These are phyloP conservation scores for Ictidomys tridecemlineatus DNA, from an alignment of 2,113 vertebrate species.

Conservation along the genomic window DNA sequence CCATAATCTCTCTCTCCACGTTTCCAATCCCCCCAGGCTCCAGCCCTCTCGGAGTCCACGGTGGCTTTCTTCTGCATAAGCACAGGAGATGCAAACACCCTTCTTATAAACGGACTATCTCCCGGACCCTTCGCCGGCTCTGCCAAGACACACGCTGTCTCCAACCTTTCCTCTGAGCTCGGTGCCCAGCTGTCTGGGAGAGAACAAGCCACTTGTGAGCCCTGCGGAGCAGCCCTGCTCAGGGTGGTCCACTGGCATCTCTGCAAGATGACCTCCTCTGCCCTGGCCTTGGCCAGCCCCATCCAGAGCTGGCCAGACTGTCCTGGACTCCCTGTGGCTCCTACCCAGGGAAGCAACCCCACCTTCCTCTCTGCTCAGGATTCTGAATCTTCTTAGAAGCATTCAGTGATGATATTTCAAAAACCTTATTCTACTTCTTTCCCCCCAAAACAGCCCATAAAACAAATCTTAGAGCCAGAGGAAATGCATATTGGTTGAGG, in stretches of 20 bases:
- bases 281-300: neutral
- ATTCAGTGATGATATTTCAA: no score
- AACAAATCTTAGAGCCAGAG: conserved; percentile 4
- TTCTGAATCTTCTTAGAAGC: conserved; percentile 51
- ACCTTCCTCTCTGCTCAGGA: neutral
- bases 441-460: no score
- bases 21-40: no score
- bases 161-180: neutral
- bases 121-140: neutral
- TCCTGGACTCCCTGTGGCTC: neutral
- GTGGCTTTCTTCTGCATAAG: neutral
- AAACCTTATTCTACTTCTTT: no score
- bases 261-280: conserved; percentile 18
- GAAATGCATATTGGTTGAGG: neutral
- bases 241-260: neutral
- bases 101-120: neutral
- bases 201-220: conserved; percentile 54
- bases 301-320: neutral
- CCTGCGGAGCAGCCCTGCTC: neutral
- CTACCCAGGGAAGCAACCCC: neutral
- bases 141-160: conserved; percentile 32
- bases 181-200: neutral
- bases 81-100: neutral
- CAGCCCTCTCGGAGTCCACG: accelerated
- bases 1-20: neutral